phyloP scores from a whole-genome alignment of 2,888 invertebrate species.

The Drosophila koepferae region DNA sequence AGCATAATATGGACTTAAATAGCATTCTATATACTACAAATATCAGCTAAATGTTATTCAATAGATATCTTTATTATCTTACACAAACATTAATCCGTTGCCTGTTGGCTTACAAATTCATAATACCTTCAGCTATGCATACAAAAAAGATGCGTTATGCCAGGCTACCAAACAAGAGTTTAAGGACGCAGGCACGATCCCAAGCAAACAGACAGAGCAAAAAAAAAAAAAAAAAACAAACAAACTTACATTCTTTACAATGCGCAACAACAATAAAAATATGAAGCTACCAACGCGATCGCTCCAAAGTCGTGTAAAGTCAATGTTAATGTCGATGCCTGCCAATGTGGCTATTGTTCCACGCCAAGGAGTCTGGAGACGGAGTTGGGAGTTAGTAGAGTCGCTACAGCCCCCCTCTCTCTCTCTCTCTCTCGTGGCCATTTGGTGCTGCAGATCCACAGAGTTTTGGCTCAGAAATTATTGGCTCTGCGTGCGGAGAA shows the following conservation, averaged over 20 bases:
- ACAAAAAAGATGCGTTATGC: slow-evolving; percentile 61
- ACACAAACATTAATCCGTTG: not conserved
- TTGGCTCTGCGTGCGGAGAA: slow-evolving; percentile 84
- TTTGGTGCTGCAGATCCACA: slow-evolving; percentile 18
- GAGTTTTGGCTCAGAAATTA: slow-evolving; percentile 68
- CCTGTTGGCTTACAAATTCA: not conserved
- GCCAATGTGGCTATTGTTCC: slow-evolving; percentile 63
- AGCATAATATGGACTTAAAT: not conserved
- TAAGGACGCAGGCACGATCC: slow-evolving; percentile 77
- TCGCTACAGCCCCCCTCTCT: not conserved
- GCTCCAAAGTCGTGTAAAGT: slow-evolving; percentile 83
- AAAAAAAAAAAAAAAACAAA: not conserved
- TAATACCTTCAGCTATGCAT: slow-evolving; percentile 24
- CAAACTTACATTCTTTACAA: slow-evolving; percentile 65
- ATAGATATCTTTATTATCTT: not conserved
- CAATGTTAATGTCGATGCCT: slow-evolving; percentile 82
- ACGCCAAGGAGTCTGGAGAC: slow-evolving; percentile 54
- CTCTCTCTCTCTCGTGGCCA: not conserved
- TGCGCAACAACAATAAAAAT: slow-evolving; percentile 81
- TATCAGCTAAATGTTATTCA: too few relatives aligned
- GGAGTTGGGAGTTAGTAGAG: slow-evolving; percentile 20
- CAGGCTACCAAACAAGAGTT: slow-evolving; percentile 52
- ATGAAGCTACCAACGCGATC: slow-evolving; percentile 77
- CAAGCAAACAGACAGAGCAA: slow-evolving; percentile 6
- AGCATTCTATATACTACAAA: not conserved